These are phyloP conservation scores for Nannoperca australis DNA, from an alignment of 2,797 vertebrate genomes.

Conservation along the genomic window DNA sequence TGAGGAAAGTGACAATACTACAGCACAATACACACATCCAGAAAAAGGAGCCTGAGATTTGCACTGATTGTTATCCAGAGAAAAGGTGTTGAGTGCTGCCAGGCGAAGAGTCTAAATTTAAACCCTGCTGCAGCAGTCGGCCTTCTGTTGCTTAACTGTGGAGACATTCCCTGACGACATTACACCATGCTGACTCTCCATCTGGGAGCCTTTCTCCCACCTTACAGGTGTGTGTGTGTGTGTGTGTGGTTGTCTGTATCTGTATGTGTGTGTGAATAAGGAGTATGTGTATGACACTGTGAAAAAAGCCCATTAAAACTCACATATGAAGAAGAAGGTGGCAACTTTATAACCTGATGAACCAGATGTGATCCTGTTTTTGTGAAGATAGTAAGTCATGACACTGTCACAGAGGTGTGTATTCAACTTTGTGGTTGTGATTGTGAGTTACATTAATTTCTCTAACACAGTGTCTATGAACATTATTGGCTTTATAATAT, in stretches of 20 bases:
- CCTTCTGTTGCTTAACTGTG: conserved; percentile 59
- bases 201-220: conserved; percentile 51
- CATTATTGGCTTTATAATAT: no score
- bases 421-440: background rate
- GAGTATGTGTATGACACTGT: background rate
- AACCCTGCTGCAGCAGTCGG: conserved; percentile 51
- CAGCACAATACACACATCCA: conserved; percentile 11
- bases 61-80: conserved; percentile 21
- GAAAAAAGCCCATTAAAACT: background rate
- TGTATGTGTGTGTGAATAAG: background rate
- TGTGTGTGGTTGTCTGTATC: background rate
- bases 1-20: conserved; percentile 5
- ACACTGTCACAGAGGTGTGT: background rate
- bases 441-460: no score
- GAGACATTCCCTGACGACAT: conserved; percentile 41
- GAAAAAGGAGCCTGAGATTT: conserved; percentile 16
- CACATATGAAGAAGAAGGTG: background rate
- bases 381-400: background rate
- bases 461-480: no score
- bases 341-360: background rate
- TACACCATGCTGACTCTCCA: conserved; percentile 54
- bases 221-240: conserved; percentile 57
- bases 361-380: background rate
- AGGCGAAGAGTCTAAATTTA: conserved; percentile 63
- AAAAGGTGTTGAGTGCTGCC: conserved; percentile 37